phyloP scores from a whole-genome alignment of 2,888 invertebrate species.

The Neoaliturus tenellus region DNA sequence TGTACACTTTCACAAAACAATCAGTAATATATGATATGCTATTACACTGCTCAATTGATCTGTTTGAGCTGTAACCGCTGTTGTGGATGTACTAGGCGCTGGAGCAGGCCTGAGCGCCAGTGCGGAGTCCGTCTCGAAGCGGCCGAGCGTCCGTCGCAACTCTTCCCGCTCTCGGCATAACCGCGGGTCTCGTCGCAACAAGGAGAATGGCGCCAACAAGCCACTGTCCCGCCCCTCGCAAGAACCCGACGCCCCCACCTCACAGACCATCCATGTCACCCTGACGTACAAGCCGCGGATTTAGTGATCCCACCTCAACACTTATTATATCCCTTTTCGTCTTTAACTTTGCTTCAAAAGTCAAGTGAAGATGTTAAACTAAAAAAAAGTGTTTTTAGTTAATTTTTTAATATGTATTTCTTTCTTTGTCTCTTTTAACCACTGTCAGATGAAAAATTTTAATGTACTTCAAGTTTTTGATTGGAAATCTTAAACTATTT shows the following conservation, averaged over 20 bases:
- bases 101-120: slow-evolving; percentile 79
- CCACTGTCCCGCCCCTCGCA: slow-evolving; percentile 23
- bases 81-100: slow-evolving; percentile 71
- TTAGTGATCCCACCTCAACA: slow-evolving; percentile 51
- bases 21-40: too few species aligned
- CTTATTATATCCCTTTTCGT: too few species aligned
- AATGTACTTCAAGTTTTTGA: too few species aligned
- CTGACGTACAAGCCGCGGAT: slow-evolving; percentile 66
- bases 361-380: too few species aligned
- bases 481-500: too few species aligned
- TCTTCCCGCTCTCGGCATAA: slow-evolving; percentile 74
- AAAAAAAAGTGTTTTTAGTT: too few species aligned
- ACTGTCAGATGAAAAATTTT: too few species aligned
- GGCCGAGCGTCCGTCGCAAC: slow-evolving; percentile 75
- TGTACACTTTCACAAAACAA: too few species aligned
- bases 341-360: too few species aligned
- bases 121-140: slow-evolving; percentile 79
- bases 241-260: slow-evolving; percentile 26
- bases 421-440: neutral
- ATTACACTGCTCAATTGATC: too few species aligned
- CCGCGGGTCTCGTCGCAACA: slow-evolving; percentile 73
- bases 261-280: slow-evolving; percentile 60
- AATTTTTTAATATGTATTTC: too few species aligned
- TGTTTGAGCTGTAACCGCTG: too few species aligned
- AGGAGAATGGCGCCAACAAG: slow-evolving; percentile 73